phyloP scores from a whole-genome alignment of 1,140 invertebrate genomes.

The Aphelenchoides besseyi region DNA sequence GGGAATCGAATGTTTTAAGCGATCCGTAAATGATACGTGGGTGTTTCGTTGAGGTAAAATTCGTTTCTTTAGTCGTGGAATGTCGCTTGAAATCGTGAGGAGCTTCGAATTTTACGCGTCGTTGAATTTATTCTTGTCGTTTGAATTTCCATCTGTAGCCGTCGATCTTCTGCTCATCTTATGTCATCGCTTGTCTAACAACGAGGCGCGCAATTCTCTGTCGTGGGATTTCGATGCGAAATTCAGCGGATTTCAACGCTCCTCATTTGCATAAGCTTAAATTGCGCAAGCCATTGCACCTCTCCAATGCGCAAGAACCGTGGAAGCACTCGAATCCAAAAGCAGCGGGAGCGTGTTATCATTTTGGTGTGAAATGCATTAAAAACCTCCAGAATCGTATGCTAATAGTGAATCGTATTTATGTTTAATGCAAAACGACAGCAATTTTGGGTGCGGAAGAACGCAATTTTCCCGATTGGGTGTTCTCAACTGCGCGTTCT shows the following conservation, averaged over 20 bases:
- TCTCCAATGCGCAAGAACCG: too few species aligned
- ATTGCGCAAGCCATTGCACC: neutral
- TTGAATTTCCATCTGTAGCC: neutral
- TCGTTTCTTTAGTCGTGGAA: too few species aligned
- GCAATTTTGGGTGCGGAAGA: neutral
- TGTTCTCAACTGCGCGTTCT: constrained; percentile 1
- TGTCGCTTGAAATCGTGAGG: too few species aligned
- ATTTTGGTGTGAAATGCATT: constrained; percentile 1
- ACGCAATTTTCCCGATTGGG: too few species aligned
- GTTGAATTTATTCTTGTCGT: neutral
- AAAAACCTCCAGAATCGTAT: too few species aligned
- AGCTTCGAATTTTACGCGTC: neutral
- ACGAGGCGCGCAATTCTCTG: neutral
- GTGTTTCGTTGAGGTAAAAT: too few species aligned
- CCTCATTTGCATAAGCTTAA: constrained; percentile 3
- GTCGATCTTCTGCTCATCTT: neutral
- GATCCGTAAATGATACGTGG: too few species aligned
- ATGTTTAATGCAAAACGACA: neutral
- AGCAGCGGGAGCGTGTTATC: neutral
- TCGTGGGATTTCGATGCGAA: neutral
- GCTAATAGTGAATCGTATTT: too few species aligned
- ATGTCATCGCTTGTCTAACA: neutral
- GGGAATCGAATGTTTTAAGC: too few species aligned
- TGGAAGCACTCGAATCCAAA: too few species aligned
- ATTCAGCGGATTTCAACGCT: neutral